A percentile compares a stretch with the other conserved stretches of the same genome.
Evolutionary conservation across 1,140 invertebrate genomes (phyloP).

Genomic region (Agrilus planipennis): DNA sequence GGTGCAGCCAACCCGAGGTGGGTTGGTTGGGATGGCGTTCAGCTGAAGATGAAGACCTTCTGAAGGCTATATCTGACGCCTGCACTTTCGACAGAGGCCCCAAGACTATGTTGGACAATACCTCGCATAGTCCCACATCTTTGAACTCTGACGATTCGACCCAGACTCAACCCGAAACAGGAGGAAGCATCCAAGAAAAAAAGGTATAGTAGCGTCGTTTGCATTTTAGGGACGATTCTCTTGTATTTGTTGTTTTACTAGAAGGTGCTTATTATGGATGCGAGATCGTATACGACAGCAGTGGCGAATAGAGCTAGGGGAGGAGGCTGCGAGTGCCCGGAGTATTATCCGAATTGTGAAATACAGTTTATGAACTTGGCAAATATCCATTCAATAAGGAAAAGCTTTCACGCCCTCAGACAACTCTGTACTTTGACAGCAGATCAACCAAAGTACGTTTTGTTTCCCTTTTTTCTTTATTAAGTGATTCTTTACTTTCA

Average conservation of each 20-base stretch:
- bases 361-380: constrained; percentile 95
- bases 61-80: constrained; percentile 72
- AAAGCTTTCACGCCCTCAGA: constrained; percentile 67
- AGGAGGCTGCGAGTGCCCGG: constrained; percentile 90
- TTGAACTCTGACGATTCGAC: constrained; percentile 24
- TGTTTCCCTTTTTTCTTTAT: neutral
- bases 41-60: constrained; percentile 72
- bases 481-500: constrained; percentile 1
- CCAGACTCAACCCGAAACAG: constrained; percentile 13
- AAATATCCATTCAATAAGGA: constrained; percentile 91
- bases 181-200: constrained; percentile 5
- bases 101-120: constrained; percentile 15
- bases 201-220: constrained; percentile 11
- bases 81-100: constrained; percentile 58
- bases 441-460: constrained; percentile 61
- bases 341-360: constrained; percentile 88
- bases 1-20: constrained; percentile 34
- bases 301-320: constrained; percentile 91
- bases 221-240: neutral
- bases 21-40: constrained; percentile 90
- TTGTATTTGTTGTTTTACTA: constrained; percentile 30
- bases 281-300: constrained; percentile 87
- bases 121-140: constrained; percentile 26
- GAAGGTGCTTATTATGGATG: constrained; percentile 90
- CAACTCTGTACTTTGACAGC: constrained; percentile 61